These are phyloP conservation scores for Baryphthengus martii DNA, from an alignment of 2,113 vertebrate species.

Conservation along the genomic window DNA sequence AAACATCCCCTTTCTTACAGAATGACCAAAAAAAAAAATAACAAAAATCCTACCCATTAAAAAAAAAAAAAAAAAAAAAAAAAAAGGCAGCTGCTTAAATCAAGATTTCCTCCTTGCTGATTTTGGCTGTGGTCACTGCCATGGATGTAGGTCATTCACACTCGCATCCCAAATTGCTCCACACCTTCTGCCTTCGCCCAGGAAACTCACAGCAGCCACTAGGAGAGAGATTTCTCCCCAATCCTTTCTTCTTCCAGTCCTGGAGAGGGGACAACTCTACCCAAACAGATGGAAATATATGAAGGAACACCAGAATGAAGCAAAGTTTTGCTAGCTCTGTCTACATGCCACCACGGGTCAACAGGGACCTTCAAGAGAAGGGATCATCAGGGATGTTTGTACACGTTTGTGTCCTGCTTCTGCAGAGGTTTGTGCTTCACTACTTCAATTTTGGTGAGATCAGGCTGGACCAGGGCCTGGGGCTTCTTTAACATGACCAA, in stretches of 20 bases:
- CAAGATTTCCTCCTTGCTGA: neutral
- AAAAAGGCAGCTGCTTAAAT: neutral
- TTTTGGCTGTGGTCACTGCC: neutral
- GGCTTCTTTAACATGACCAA: neutral
- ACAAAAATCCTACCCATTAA: neutral
- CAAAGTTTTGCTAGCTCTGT: neutral
- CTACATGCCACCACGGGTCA: fast-evolving
- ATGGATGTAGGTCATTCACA: neutral
- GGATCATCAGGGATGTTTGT: neutral
- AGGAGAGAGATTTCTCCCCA: fast-evolving
- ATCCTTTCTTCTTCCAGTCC: neutral
- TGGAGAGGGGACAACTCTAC: neutral
- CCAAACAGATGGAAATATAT: neutral
- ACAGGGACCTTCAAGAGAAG: neutral
- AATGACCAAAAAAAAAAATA: neutral
- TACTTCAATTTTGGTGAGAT: neutral
- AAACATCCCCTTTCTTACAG: neutral
- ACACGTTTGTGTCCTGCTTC: neutral
- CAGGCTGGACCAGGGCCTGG: neutral
- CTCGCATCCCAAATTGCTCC: neutral
- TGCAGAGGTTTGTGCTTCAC: neutral
- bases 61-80: neutral
- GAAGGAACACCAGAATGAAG: neutral
- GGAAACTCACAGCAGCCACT: neutral
- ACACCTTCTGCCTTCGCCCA: neutral